Conservation (phyloP, 1,140 invertebrate species). For the Orussus abietinus region DNA sequence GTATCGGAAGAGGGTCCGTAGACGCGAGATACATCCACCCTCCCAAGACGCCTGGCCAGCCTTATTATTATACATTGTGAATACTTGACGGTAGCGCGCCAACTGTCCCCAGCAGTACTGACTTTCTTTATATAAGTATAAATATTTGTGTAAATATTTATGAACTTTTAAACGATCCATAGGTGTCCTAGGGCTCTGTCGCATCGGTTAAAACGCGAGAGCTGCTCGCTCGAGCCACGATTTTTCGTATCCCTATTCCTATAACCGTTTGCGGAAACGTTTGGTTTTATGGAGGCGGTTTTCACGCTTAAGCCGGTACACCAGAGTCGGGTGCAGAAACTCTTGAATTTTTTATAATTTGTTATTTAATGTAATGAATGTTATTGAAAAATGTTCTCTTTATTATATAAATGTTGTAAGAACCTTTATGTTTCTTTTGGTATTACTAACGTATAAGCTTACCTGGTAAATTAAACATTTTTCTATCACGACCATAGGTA, state of each 20-base stretch:
- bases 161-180: too few relatives aligned
- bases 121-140: conserved; percentile 31
- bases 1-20: too few relatives aligned
- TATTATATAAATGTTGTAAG: conserved; percentile 46
- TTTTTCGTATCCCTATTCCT: conserved; percentile 8
- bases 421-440: conserved; percentile 45
- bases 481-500: conserved; percentile 35
- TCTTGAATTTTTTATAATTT: conserved; percentile 51
- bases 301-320: conserved; percentile 16
- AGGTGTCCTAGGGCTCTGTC: conserved; percentile 23
- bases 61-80: too few relatives aligned
- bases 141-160: conserved; percentile 48
- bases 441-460: conserved; percentile 50
- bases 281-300: not conserved
- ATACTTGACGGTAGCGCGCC: conserved; percentile 43
- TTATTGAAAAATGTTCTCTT: conserved; percentile 45
- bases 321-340: conserved; percentile 21
- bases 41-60: too few relatives aligned
- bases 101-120: conserved; percentile 40
- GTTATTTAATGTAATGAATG: conserved; percentile 53
- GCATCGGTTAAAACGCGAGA: conserved; percentile 17
- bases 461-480: conserved; percentile 50
- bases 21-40: too few relatives aligned
- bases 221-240: not conserved
- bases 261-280: not conserved